These are phyloP conservation scores for Acleris emargana DNA, from an alignment of 2,888 invertebrate genomes.

Conservation along the genomic window DNA sequence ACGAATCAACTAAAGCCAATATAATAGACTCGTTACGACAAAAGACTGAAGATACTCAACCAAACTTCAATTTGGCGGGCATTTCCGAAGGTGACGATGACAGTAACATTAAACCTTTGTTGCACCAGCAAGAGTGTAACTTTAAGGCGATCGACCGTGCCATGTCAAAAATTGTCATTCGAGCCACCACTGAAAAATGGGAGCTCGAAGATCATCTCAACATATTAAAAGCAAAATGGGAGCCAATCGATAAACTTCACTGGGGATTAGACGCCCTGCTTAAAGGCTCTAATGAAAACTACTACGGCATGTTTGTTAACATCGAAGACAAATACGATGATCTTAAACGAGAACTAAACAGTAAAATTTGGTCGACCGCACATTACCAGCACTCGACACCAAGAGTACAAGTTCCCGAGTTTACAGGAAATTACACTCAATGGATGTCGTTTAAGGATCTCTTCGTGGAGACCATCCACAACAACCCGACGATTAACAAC, in stretches of 20 bases:
- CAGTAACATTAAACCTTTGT: neutral
- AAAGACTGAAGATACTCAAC: too few relatives aligned
- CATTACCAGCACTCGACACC: conserved; percentile 35
- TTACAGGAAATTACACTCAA: conserved; percentile 28
- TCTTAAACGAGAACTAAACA: conserved; percentile 8
- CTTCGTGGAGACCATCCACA: conserved; percentile 39
- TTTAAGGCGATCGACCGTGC: conserved; percentile 33
- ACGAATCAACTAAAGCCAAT: too few relatives aligned
- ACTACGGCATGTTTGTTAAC: conserved; percentile 10
- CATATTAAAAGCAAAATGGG: conserved; percentile 34
- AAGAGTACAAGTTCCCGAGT: conserved; percentile 17
- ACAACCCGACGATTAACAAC: conserved; percentile 36
- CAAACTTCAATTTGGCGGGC: too few relatives aligned
- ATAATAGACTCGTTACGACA: too few relatives aligned
- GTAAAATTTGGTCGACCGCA: conserved; percentile 30
- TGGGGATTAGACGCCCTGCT: conserved; percentile 34
- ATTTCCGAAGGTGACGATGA: too few relatives aligned
- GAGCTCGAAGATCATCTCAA: conserved; percentile 34
- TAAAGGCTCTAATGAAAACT: conserved; percentile 18
- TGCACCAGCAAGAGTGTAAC: conserved; percentile 31
- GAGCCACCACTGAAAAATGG: conserved; percentile 24
- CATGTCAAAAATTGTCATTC: conserved; percentile 29
- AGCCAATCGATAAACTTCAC: conserved; percentile 33
- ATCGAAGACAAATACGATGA: conserved; percentile 19
- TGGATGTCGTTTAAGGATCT: conserved; percentile 38